Evolutionary conservation across 2,888 invertebrate species (phyloP).

Genomic region (Oscheius sp.): DNA sequence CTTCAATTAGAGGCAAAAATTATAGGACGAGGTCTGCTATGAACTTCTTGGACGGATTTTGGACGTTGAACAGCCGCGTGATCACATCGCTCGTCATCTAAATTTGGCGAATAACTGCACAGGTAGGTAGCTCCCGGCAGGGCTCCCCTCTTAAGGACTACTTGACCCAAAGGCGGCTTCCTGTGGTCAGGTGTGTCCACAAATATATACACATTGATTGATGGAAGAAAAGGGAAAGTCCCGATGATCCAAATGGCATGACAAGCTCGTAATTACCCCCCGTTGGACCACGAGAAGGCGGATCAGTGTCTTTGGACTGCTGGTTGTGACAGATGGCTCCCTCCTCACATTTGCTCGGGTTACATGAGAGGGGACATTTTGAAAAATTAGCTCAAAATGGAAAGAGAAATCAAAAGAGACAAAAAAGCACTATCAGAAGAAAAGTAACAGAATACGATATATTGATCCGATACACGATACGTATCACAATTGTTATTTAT

Average conservation of each 20-base stretch:
- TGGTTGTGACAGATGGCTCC: too few species aligned
- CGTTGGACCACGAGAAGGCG: too few species aligned
- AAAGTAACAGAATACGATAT: too few species aligned
- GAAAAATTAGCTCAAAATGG: too few species aligned
- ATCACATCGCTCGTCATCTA: conserved; percentile 32
- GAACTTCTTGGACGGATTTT: conserved; percentile 31
- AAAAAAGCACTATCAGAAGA: too few species aligned
- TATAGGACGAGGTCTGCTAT: conserved; percentile 33
- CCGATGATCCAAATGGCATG: background rate
- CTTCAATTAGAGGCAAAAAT: background rate
- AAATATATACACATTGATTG: conserved; percentile 7
- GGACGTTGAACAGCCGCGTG: conserved; percentile 26
- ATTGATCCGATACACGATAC: too few species aligned
- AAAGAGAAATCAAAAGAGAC: too few species aligned
- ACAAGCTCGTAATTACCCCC: background rate
- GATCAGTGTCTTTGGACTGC: too few species aligned
- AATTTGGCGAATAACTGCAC: conserved; percentile 33
- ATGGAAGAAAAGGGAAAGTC: background rate
- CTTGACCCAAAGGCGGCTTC: conserved; percentile 26
- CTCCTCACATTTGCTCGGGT: too few species aligned
- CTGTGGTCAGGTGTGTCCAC: conserved; percentile 28
- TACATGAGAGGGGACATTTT: too few species aligned
- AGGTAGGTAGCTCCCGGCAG: conserved; percentile 15
- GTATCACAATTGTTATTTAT: too few species aligned
- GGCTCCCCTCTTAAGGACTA: conserved; percentile 6